Percentiles rank a stretch among this genome's conserved stretches.
phyloP scores from a whole-genome alignment of 2,888 invertebrate species.

The Hirtodrosophila alboralis region DNA sequence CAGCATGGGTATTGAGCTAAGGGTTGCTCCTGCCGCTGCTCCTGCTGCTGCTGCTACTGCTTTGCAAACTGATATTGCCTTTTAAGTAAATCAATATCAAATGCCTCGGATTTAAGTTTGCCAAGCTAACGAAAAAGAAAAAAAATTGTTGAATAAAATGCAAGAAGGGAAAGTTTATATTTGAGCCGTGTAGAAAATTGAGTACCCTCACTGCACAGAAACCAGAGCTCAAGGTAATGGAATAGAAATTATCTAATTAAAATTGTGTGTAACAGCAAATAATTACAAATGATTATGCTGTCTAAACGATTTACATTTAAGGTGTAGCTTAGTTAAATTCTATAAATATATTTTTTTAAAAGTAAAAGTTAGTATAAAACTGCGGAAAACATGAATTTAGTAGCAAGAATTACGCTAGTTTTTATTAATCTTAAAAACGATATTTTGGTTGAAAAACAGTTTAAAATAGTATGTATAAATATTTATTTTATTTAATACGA shows the following conservation, averaged over 20 bases:
- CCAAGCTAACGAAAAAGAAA: constrained; percentile 51
- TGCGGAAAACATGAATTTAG: too few species aligned
- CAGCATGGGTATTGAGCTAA: constrained; percentile 35
- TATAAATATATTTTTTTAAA: too few species aligned
- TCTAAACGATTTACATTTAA: too few species aligned
- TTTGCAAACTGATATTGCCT: constrained; percentile 72
- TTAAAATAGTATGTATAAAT: too few species aligned
- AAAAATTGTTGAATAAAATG: constrained; percentile 24
- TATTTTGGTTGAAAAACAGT: too few species aligned
- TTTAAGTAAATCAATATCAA: constrained; percentile 76
- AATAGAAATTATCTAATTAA: not conserved
- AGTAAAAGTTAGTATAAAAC: too few species aligned
- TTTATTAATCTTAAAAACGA: too few species aligned
- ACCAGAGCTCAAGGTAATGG: not conserved
- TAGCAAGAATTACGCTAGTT: too few species aligned
- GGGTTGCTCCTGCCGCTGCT: too few species aligned
- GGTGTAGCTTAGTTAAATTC: too few species aligned
- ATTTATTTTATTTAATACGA: too few species aligned
- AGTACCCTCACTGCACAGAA: constrained; percentile 22
- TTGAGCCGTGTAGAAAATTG: constrained; percentile 1
- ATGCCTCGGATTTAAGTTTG: constrained; percentile 75
- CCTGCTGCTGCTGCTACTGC: constrained; percentile 27
- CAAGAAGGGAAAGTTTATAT: constrained; percentile 6
- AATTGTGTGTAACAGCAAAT: not conserved
- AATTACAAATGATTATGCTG: not conserved